A percentile compares a stretch with the other conserved stretches of the same genome.
phyloP scores from a whole-genome alignment of 2,113 vertebrate genomes.

The Aspidoscelis tigris region DNA sequence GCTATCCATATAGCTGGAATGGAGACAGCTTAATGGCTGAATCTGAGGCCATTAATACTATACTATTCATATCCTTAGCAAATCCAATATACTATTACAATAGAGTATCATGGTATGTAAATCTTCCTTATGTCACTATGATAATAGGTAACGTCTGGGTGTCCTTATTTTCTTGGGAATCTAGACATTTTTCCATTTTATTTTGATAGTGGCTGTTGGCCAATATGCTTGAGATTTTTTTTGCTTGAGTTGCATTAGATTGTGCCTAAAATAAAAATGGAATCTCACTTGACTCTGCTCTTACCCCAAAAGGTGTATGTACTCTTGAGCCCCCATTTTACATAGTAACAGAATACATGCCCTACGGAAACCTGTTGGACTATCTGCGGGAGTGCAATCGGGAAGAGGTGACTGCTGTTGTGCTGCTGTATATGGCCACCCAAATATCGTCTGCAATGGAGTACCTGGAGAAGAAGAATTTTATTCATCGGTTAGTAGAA shows the following conservation, averaged over 20 bases:
- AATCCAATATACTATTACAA: neutral
- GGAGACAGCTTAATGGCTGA: neutral
- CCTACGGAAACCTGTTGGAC: conserved; percentile 94
- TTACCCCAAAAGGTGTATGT: conserved; percentile 86
- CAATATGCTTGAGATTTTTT: neutral
- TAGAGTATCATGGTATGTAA: neutral
- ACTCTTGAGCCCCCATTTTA: conserved; percentile 98
- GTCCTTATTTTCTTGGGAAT: neutral
- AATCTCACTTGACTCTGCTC: neutral
- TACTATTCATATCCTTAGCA: neutral
- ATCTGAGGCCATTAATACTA: neutral
- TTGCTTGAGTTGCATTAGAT: neutral
- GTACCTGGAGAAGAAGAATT: conserved; percentile 98
- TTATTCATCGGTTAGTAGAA: conserved; percentile 91
- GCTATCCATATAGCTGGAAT: neutral
- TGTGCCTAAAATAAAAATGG: neutral
- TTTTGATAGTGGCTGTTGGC: neutral
- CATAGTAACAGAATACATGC: conserved; percentile 99
- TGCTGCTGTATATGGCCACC: conserved; percentile 97
- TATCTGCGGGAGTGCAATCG: conserved; percentile 95
- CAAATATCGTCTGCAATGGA: conserved; percentile 99
- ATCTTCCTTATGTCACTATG: neutral
- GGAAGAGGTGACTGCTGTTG: conserved; percentile 95
- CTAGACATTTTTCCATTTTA: too few relatives aligned
- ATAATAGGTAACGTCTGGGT: neutral